These are phyloP conservation scores for Solea senegalensis DNA, from an alignment of 2,113 vertebrate species.

Conservation along the genomic window DNA sequence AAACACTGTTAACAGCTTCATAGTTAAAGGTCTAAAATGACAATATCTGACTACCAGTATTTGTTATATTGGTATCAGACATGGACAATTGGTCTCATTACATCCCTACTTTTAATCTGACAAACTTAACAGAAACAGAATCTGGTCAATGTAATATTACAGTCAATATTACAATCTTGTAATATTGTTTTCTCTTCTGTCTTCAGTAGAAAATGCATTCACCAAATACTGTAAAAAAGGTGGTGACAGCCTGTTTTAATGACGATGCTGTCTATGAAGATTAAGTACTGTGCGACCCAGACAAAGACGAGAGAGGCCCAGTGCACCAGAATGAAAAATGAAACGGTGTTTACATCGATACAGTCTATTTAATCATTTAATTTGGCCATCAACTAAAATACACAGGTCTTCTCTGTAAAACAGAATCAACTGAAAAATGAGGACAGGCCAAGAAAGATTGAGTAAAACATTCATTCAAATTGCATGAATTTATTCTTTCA, in stretches of 20 bases:
- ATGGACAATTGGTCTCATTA: too few relatives aligned
- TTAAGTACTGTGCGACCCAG: slow-evolving; percentile 25
- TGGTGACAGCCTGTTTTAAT: slow-evolving; percentile 40
- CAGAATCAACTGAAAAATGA: slow-evolving; percentile 29
- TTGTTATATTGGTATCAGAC: too few relatives aligned
- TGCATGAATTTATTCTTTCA: slow-evolving; percentile 53
- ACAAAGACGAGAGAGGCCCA: neutral
- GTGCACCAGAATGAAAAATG: slow-evolving; percentile 31
- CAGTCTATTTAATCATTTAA: slow-evolving; percentile 48
- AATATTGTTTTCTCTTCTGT: too few relatives aligned
- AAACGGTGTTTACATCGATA: slow-evolving; percentile 43
- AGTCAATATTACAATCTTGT: too few relatives aligned
- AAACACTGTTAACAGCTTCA: too few relatives aligned
- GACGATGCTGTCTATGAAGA: slow-evolving; percentile 44
- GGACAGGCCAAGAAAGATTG: neutral
- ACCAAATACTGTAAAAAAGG: neutral
- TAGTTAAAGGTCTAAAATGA: too few relatives aligned
- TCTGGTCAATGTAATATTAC: too few relatives aligned
- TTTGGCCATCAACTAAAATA: slow-evolving; percentile 25
- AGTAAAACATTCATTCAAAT: slow-evolving; percentile 49
- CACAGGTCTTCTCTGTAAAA: slow-evolving; percentile 16
- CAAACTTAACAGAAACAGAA: neutral
- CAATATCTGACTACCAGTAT: too few relatives aligned
- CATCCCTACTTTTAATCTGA: slow-evolving; percentile 9
- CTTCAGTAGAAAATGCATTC: too few relatives aligned